phyloP scores from a whole-genome alignment of 2,888 invertebrate genomes.

The Lottia gigantea region DNA sequence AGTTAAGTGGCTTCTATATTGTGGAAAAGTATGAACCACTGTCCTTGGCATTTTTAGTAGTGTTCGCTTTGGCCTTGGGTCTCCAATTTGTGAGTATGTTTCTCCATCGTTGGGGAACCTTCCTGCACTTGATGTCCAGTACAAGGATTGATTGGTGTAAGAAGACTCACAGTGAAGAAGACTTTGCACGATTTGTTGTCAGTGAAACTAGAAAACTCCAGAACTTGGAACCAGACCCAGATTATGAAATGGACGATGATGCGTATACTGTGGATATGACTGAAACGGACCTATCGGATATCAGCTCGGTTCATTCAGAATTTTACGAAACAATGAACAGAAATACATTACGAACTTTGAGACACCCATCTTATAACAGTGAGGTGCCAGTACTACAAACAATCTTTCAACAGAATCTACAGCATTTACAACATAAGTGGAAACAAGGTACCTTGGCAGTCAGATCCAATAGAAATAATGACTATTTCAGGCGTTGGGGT shows the following conservation, averaged over 20 bases:
- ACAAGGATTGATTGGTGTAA: conserved; percentile 58
- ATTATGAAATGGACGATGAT: conserved; percentile 48
- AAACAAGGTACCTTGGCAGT: conserved; percentile 42
- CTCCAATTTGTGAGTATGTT: conserved; percentile 59
- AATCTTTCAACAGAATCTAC: conserved; percentile 56
- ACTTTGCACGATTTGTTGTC: conserved; percentile 58
- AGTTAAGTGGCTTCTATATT: conserved; percentile 76
- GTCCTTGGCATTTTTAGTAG: conserved; percentile 52
- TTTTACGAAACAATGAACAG: conserved; percentile 23
- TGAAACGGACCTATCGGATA: conserved; percentile 23
- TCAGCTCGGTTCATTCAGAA: conserved; percentile 24
- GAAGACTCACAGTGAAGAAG: conserved; percentile 53
- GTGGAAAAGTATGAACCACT: conserved; percentile 57
- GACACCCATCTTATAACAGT: conserved; percentile 34
- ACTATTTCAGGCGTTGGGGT: neutral
- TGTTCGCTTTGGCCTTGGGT: conserved; percentile 54
- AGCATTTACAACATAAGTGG: conserved; percentile 51
- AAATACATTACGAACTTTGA: conserved; percentile 29
- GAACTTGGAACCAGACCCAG: conserved; percentile 53
- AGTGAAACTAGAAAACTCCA: conserved; percentile 54
- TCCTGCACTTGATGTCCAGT: conserved; percentile 60
- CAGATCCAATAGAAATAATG: conserved; percentile 12
- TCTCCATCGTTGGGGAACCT: conserved; percentile 60
- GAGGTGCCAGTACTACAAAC: conserved; percentile 50
- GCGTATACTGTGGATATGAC: conserved; percentile 18